Evolutionary conservation across 2,888 invertebrate genomes (phyloP).

Genomic region (Melipona beecheii): DNA sequence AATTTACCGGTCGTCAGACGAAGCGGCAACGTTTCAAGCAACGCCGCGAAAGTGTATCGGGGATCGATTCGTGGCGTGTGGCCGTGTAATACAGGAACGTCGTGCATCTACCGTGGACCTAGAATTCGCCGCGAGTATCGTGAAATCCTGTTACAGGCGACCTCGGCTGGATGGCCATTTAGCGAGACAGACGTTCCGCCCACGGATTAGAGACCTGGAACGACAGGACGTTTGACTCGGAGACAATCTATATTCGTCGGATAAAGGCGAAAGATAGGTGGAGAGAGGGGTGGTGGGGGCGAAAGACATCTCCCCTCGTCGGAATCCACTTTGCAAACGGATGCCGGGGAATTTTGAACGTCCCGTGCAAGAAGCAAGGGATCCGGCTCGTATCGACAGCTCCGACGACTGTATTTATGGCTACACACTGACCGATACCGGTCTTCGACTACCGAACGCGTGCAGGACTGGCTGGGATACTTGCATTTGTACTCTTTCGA

Average conservation of each 20-base stretch:
- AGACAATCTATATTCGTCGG: constrained; percentile 55
- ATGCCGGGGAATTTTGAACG: constrained; percentile 51
- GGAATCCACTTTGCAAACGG: constrained; percentile 57
- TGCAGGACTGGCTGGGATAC: not conserved
- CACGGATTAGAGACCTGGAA: constrained; percentile 54
- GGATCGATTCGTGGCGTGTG: constrained; percentile 47
- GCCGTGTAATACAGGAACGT: constrained; percentile 53
- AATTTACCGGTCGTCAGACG: constrained; percentile 43
- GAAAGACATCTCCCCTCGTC: constrained; percentile 19
- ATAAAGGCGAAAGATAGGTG: not conserved
- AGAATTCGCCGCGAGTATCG: constrained; percentile 66
- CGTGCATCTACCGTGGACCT: constrained; percentile 22
- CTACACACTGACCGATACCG: constrained; percentile 9
- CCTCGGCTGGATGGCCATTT: constrained; percentile 58
- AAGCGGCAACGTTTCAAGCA: constrained; percentile 40
- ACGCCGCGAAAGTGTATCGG: constrained; percentile 40
- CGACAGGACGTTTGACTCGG: constrained; percentile 64
- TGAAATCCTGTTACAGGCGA: constrained; percentile 67
- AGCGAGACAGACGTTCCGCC: constrained; percentile 57
- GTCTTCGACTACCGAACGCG: not conserved
- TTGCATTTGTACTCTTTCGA: constrained; percentile 2
- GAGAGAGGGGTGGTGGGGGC: not conserved
- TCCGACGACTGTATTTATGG: constrained; percentile 27
- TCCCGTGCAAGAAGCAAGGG: constrained; percentile 10
- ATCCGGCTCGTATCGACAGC: constrained; percentile 25